Conservation (phyloP, 2,113 vertebrate species). For the Ifrita kowaldi region DNA sequence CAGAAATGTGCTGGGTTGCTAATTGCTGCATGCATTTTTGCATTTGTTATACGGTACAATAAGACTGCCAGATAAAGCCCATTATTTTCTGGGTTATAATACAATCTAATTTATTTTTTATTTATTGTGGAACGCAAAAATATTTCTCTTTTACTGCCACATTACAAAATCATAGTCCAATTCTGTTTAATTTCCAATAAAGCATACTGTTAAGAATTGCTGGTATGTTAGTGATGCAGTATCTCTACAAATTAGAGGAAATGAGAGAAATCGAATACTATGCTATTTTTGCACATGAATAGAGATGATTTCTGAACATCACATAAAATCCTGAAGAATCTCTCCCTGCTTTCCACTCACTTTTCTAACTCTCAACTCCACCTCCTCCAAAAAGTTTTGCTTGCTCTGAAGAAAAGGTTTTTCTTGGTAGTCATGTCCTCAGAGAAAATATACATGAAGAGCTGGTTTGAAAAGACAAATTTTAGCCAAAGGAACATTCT, state of each 20-base stretch:
- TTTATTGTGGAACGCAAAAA: not conserved
- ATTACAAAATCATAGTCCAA: not conserved
- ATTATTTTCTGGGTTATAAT: not conserved
- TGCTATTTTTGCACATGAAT: not conserved
- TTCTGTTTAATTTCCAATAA: not conserved
- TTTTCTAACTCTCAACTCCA: not conserved
- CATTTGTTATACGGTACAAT: not conserved
- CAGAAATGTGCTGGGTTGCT: not conserved
- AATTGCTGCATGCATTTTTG: not conserved
- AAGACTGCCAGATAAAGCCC: not conserved
- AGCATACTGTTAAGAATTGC: not conserved
- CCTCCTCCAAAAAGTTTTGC: not conserved
- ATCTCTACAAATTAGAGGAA: not conserved
- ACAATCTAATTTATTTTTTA: not conserved
- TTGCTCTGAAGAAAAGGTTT: not conserved
- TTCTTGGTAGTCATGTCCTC: not conserved
- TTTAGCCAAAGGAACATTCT: not conserved
- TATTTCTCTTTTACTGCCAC: not conserved
- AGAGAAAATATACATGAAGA: not conserved
- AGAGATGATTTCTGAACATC: not conserved
- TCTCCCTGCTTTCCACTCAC: not conserved
- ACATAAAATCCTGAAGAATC: not conserved
- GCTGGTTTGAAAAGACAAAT: not conserved
- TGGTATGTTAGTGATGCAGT: not conserved
- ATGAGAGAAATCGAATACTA: not conserved